Evolutionary conservation across 2,113 vertebrate genomes (phyloP), one percentile per base, ranked within the genome.

Genomic region (Mola mola): DNA sequence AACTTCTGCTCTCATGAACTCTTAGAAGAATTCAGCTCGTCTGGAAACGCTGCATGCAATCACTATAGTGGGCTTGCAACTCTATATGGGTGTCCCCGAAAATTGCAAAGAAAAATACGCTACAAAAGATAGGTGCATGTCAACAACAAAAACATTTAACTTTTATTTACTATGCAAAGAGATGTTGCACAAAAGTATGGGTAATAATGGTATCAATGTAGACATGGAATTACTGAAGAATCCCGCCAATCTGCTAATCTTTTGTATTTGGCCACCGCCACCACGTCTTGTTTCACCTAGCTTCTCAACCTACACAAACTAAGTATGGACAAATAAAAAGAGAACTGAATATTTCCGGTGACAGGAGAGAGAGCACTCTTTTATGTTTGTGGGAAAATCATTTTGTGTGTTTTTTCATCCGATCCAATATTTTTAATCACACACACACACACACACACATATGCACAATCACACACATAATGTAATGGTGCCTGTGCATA

Each of bases 151-250:
- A 88, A 90, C 88, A 89, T 90, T 89, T 90, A 91, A 91, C 88
- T 94, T 94, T 94, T 92, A 94, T 95, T 94, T 93, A 97, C 96
- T 98, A 98, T 98, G 96, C 96, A 99, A 97, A 94, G 89, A 92
- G 88, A 90, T 93, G 93, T 92, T 95, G 94, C 94, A 96, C 95
- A 96, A 94, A 90, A 67, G 58, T 85, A 91, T 90, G 88, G 90
- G 84, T 88, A 88, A 84, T 72, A 75, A 89, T 56, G 83, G 78
- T 72, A 83, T 81, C 60, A 70, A 48, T 72, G 68, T 79, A 75
- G 74, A 86, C 63, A 74, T 79, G 81, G 72, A 84, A 77, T 70
- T 79, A 71, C 68, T 62, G 81, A 84, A 84, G 57, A 8, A 28
- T 66, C 77, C 59, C 62, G 82, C 77, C 68, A 51, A 77, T 82